phyloP scores from a whole-genome alignment of 2,888 invertebrate genomes.

The Cantharis rufa region DNA sequence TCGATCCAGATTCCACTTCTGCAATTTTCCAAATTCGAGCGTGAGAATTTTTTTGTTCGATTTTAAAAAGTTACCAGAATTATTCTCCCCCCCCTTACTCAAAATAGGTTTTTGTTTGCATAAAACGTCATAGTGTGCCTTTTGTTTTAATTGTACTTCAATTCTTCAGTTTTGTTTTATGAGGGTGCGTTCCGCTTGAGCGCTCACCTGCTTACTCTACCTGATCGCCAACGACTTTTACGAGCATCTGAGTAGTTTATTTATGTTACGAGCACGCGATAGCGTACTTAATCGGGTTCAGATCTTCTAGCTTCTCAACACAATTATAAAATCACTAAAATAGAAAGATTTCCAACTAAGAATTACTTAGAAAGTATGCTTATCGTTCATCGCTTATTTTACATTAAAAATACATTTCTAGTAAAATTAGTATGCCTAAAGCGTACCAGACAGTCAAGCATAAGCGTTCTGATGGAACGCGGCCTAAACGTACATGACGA shows the following conservation, averaged over 20 bases:
- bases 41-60: background rate
- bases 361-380: background rate
- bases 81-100: too few relatives aligned
- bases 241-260: background rate
- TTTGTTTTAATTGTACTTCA: background rate
- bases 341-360: background rate
- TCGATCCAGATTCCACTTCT: background rate
- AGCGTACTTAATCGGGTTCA: background rate
- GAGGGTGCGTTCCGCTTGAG: background rate
- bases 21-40: background rate
- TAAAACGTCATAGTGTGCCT: background rate
- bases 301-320: background rate
- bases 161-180: background rate
- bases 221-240: background rate
- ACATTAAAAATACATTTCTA: background rate
- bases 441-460: background rate
- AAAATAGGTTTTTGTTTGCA: background rate
- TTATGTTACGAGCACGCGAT: background rate
- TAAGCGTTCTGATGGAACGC: background rate
- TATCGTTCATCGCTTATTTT: background rate
- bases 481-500: too few relatives aligned
- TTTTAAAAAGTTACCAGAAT: background rate
- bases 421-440: background rate
- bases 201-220: background rate
- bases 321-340: background rate